phyloP scores from a whole-genome alignment of 2,888 invertebrate genomes.

The Ditylenchus weischeri region DNA sequence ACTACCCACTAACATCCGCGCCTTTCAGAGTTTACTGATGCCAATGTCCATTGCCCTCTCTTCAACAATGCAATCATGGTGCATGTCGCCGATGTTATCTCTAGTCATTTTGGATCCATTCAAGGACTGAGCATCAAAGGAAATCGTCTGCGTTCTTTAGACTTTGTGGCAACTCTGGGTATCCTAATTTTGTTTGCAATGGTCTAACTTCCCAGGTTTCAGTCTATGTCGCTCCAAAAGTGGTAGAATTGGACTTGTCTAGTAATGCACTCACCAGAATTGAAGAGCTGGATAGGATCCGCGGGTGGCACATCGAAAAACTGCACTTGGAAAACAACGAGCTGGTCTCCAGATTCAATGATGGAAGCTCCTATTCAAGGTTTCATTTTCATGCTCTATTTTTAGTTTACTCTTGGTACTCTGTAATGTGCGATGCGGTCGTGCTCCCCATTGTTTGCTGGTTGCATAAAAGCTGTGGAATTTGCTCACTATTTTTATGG shows the following conservation, averaged over 20 bases:
- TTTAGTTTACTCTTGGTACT: background rate
- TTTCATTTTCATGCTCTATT: constrained; percentile 8
- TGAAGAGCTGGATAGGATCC: constrained; percentile 44
- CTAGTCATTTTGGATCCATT: constrained; percentile 43
- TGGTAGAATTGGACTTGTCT: constrained; percentile 50
- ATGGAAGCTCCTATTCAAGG: constrained; percentile 32
- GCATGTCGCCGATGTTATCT: constrained; percentile 46
- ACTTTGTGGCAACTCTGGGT: constrained; percentile 40
- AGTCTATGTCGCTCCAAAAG: constrained; percentile 43
- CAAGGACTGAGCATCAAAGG: constrained; percentile 44
- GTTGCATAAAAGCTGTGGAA: no score
- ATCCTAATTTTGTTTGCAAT: no score
- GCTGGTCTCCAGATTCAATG: constrained; percentile 36
- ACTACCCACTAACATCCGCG: background rate
- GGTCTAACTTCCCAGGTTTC: no score
- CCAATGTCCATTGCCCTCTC: constrained; percentile 37
- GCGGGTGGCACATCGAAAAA: constrained; percentile 44
- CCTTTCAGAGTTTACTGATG: constrained; percentile 5
- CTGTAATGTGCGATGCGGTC: background rate
- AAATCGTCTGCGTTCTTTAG: constrained; percentile 47
- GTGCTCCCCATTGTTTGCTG: constrained; percentile 1
- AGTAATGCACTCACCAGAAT: constrained; percentile 48
- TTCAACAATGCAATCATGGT: constrained; percentile 52
- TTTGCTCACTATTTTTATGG: no score
- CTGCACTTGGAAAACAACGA: constrained; percentile 55